Evolutionary conservation across 2,888 invertebrate species (phyloP).

Genomic region (Sepioteuthis lessoniana): DNA sequence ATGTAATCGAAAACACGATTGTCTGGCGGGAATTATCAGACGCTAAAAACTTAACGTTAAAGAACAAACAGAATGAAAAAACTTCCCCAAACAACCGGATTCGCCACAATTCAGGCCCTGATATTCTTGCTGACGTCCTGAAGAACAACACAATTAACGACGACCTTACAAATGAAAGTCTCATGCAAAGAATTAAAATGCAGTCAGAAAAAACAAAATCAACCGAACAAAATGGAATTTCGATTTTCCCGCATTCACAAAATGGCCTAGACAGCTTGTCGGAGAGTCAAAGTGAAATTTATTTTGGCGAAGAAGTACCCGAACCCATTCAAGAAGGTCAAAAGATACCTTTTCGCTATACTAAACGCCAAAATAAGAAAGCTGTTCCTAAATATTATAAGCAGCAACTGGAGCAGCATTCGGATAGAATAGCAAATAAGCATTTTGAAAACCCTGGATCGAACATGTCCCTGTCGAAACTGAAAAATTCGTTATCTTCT

Average conservation of each 20-base stretch:
- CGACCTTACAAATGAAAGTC: not conserved
- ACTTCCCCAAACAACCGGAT: not conserved
- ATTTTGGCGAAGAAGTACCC: not conserved
- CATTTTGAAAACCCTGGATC: not conserved
- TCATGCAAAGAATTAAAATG: not conserved
- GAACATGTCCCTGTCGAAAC: not conserved
- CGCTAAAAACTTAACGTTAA: not conserved
- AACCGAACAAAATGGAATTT: not conserved
- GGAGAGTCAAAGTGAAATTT: not conserved
- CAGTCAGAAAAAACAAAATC: not conserved
- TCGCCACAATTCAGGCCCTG: not conserved
- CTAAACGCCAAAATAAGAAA: not conserved
- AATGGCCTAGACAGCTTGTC: not conserved
- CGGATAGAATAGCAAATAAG: not conserved
- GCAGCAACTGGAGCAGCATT: not conserved
- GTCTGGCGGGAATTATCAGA: not conserved
- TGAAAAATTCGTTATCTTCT: not conserved
- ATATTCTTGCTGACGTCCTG: not conserved
- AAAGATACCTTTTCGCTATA: not conserved
- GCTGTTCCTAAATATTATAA: not conserved
- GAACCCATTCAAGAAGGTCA: not conserved
- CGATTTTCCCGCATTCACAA: not conserved
- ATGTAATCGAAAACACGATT: not conserved
- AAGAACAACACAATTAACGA: not conserved
- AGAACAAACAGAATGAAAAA: not conserved